Evolutionary conservation across 37 sponge, comb jelly and placozoan genomes (phyloP).

Genomic region (Amphimedon queenslandica): DNA sequence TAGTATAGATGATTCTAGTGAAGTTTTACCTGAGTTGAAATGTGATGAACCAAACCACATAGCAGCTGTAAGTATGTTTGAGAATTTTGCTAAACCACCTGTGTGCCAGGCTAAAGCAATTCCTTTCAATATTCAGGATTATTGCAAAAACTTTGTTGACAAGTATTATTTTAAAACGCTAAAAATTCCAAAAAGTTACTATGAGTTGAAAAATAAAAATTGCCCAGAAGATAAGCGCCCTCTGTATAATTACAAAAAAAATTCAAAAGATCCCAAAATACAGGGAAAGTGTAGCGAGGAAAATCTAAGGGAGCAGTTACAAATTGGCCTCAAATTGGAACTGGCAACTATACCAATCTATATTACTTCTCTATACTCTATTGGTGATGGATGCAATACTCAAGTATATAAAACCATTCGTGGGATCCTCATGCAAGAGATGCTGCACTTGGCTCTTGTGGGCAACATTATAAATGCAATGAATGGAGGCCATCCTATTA

Average conservation of each 20-base stretch:
- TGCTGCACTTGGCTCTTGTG: slow-evolving; percentile 48
- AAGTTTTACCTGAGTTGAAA: background rate
- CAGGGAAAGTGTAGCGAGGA: background rate
- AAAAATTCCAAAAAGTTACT: background rate
- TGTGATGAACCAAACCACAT: background rate
- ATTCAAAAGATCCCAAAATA: background rate
- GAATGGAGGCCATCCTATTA: slow-evolving; percentile 34
- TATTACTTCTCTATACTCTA: slow-evolving; percentile 49
- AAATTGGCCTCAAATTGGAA: slow-evolving; percentile 37
- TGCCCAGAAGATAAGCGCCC: too few relatives aligned
- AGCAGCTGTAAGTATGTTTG: background rate
- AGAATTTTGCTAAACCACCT: background rate
- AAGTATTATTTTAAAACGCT: background rate
- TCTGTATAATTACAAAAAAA: background rate
- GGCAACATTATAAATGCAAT: slow-evolving; percentile 55
- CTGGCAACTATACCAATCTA: slow-evolving; percentile 45
- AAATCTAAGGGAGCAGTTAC: slow-evolving; percentile 13
- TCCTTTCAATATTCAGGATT: background rate
- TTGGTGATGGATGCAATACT: slow-evolving; percentile 29
- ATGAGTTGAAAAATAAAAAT: too few relatives aligned
- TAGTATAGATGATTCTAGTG: too few relatives aligned
- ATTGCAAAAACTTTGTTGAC: background rate
- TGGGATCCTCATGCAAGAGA: slow-evolving; percentile 45
- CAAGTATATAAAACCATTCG: slow-evolving; percentile 30
- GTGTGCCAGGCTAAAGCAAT: background rate